Base-by-base conservation (phyloP, 2,113 vertebrate species). In the Pachycephala philippinensis region DNA sequence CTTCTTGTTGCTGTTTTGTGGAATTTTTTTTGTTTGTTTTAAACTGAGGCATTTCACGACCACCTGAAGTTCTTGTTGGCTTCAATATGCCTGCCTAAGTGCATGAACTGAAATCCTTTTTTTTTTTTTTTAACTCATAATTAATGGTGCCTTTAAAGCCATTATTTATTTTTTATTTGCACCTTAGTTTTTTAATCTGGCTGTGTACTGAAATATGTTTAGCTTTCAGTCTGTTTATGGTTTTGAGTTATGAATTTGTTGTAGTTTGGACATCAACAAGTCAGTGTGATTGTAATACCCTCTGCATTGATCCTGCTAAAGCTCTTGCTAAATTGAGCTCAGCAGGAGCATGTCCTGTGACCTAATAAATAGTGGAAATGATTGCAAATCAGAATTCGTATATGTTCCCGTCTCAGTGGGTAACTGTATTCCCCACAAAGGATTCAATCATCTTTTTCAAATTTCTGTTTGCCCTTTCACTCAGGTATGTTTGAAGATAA, bases 311-410 rank as follows among this genome's bases (percentile, higher is more conserved):
- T 98, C 95, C 93, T 97, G 93, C 97, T 96, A 97, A 98, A 98
- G 97, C 97, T 97, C 92, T 96, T 97, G 97, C 97, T 98, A 98
- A 98, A 98, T 98, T 98, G 97, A 98, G 97, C 98, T 97, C 98
- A 98, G 98, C 98, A 97, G 98, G 98, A 98, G 93, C 93, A 95
- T 97, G 97, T 97, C 98, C 98, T 98, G 96, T 97, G 98, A 98
- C 98, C 98, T 98, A 97, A 97, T 97, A 98, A 98, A 98, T 98
- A 98, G 98, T 98, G 98, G 97, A 98, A 98, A 98, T 98, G 96
- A 98, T 98, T 98, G 98, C 98, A 98, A 98, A 98, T 98, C 94
- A 92, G 97, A 97, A 98, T 98, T 98, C 97, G 95, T 98, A 68
- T 97, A 97, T 97, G 98, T 97, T 97, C 95, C 97, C 95, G 84